These are phyloP conservation scores for Acleris sparsana DNA, from an alignment of 2,888 invertebrate species.

Conservation along the genomic window DNA sequence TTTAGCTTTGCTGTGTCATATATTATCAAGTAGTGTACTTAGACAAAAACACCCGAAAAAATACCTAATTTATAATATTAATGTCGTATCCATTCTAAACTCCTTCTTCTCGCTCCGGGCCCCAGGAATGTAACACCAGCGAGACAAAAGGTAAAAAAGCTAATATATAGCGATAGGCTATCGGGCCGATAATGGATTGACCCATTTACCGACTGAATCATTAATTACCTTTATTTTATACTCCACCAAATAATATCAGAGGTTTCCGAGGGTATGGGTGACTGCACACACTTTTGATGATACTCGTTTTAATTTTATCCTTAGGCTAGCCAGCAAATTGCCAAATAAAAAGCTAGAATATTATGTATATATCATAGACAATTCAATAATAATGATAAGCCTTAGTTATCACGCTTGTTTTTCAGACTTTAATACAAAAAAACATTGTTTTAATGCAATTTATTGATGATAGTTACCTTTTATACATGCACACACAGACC, in stretches of 20 bases:
- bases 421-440: too few species aligned
- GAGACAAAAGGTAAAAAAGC: slow-evolving; percentile 61
- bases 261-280: not conserved
- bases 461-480: too few species aligned
- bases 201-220: slow-evolving; percentile 78
- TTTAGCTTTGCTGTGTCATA: too few species aligned
- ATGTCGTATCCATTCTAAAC: slow-evolving; percentile 49
- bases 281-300: not conserved
- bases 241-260: slow-evolving; percentile 26
- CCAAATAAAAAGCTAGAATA: too few species aligned
- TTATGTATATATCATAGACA: too few species aligned
- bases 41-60: too few species aligned
- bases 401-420: too few species aligned
- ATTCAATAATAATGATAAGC: too few species aligned
- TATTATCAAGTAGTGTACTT: too few species aligned
- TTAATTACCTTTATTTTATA: slow-evolving; percentile 53
- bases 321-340: not conserved
- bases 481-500: too few species aligned
- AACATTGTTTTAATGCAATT: too few species aligned
- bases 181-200: slow-evolving; percentile 81
- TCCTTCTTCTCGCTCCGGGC: slow-evolving; percentile 43
- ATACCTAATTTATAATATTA: not conserved
- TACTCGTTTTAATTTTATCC: not conserved
- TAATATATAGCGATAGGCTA: slow-evolving; percentile 69
- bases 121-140: slow-evolving; percentile 64